These are phyloP conservation scores for Menura novaehollandiae DNA, from an alignment of 2,113 vertebrate species.

Conservation along the genomic window DNA sequence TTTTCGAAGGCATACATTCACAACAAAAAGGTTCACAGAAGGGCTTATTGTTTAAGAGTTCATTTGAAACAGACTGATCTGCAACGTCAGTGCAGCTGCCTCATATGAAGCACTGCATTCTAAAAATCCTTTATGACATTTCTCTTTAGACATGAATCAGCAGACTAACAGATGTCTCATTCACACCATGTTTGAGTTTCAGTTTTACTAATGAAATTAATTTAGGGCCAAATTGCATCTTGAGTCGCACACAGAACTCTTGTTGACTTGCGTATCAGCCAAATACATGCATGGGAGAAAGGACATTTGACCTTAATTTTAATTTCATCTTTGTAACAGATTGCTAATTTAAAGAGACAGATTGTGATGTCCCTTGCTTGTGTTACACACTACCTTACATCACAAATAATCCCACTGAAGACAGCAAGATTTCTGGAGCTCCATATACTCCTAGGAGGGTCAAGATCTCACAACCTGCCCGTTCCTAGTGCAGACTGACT, in stretches of 20 bases:
- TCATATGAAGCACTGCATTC: constrained; percentile 15
- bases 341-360: constrained; percentile 42
- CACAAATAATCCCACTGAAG: constrained; percentile 5
- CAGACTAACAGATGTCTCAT: constrained; percentile 66
- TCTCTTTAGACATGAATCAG: constrained; percentile 62
- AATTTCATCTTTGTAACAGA: constrained; percentile 28
- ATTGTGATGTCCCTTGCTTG: background rate
- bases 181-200: constrained; percentile 66
- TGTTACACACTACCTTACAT: background rate
- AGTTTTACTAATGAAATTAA: constrained; percentile 64
- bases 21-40: constrained; percentile 12
- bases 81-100: constrained; percentile 50
- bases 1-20: background rate
- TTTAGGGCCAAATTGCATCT: constrained; percentile 61
- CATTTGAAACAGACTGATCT: constrained; percentile 33
- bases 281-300: constrained; percentile 17
- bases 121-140: constrained; percentile 62
- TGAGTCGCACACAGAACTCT: constrained; percentile 25
- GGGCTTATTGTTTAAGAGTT: constrained; percentile 26
- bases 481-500: background rate
- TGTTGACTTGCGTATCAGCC: constrained; percentile 30
- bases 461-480: background rate
- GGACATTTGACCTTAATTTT: constrained; percentile 47
- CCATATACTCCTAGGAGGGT: background rate
- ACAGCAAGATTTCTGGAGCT: background rate